Base-by-base conservation (phyloP, 37 sponge, comb jelly and placozoan species). In the Crambe crambe region DNA sequence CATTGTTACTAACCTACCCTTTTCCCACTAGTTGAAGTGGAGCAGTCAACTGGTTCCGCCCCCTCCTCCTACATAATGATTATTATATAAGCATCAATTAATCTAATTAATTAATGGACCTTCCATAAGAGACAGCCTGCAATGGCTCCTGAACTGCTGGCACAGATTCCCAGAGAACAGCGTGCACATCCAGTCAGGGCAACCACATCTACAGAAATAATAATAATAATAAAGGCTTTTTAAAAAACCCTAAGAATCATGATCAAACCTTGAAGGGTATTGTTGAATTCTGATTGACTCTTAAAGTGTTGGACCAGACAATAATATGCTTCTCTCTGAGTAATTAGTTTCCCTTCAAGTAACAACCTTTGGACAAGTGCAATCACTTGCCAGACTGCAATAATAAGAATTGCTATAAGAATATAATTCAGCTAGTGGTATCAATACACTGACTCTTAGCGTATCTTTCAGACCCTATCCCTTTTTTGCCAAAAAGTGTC, bases 291-390 rank as follows among this genome's bases (percentile, higher is more conserved):
- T 40, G 39, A 22, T 74, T 97, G 97, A 64, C 79, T 82, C 67
- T 86, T 77, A 79, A 97, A 97, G 77, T 90, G 73, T 27, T 89
- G 74, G 32, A 87, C 90, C 15, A 97, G 95, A 56, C 85, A 89
- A 83, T 97, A 97, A 81, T 97, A 97, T 1, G 93, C 97, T 67
- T 97, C 97, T 38, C 97, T 76, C 76, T 94, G 95, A 26, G 97
- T 97, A 6, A 76, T 92, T 70, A 87, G 59, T 44, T 89, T 90
- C 3, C 77, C 91, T 42, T 96, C 90, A 69, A 62, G 44, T 37
- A 96, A 40, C 65, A 96, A 83, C 78, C 56, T 75, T 39, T 93
- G 86, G 1, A 93, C 60, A 26, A 93, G 65, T 36, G 79, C 81
- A 29, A 93, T 47, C 40, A 86, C 84, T 66, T 93, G 90, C 94